Conservation (phyloP, 1,140 invertebrate species). For the Orchesella cincta region DNA sequence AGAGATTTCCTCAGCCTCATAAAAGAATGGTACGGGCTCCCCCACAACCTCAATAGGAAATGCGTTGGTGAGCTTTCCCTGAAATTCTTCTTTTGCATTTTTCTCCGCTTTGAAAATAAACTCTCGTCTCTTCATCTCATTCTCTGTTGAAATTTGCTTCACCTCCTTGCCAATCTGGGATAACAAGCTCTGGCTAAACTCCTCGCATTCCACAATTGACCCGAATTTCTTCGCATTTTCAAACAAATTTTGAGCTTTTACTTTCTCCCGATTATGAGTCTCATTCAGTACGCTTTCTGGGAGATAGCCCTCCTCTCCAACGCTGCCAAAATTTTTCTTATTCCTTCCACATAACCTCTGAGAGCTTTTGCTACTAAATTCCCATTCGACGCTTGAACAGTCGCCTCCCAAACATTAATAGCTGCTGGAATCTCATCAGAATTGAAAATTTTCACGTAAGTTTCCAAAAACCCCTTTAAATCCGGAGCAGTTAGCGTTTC, state of each 20-base stretch:
- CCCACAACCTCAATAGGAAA: too few species aligned
- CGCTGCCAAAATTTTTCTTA: neutral
- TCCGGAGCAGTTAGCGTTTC: neutral
- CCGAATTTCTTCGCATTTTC: neutral
- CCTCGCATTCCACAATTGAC: too few species aligned
- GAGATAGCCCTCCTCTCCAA: neutral
- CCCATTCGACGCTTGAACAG: neutral
- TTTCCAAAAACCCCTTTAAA: neutral
- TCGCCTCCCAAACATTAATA: conserved; percentile 21
- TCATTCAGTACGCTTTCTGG: neutral
- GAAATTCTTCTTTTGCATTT: too few species aligned
- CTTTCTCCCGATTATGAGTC: neutral
- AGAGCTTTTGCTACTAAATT: neutral
- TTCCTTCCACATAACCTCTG: neutral
- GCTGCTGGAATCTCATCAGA: neutral
- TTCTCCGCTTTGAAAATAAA: too few species aligned
- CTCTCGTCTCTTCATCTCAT: too few species aligned
- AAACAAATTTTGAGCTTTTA: neutral
- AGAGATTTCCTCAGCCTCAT: too few species aligned
- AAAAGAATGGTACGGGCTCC: too few species aligned
- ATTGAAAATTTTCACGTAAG: conserved; percentile 38
- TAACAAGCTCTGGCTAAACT: too few species aligned
- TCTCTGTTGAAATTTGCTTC: too few species aligned
- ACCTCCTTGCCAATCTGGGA: too few species aligned
- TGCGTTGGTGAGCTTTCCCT: too few species aligned